These are phyloP conservation scores for Coptodon rendalli DNA, from an alignment of 2,113 vertebrate genomes.

Conservation along the genomic window DNA sequence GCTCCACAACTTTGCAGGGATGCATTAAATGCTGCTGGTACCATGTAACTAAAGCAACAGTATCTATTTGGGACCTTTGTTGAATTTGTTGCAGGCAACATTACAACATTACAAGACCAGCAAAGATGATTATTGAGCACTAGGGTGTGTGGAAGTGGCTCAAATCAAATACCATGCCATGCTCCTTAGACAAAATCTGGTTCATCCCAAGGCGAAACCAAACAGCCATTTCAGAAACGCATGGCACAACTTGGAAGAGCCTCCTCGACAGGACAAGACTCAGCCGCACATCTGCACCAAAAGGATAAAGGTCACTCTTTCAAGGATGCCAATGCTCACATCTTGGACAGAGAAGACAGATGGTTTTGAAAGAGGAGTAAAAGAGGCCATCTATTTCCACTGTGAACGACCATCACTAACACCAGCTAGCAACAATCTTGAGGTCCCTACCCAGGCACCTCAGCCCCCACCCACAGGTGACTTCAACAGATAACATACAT, in stretches of 20 bases:
- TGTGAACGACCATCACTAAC: neutral
- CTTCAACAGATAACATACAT: neutral
- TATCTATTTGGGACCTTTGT: neutral
- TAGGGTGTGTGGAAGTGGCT: neutral
- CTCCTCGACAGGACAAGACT: neutral
- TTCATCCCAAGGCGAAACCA: neutral
- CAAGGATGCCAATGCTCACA: neutral
- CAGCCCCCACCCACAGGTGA: neutral
- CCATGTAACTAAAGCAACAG: neutral
- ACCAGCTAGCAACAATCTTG: neutral
- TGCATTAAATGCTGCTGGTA: neutral
- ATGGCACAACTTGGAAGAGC: neutral
- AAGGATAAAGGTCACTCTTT: neutral
- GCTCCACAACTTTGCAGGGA: neutral
- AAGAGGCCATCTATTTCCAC: neutral
- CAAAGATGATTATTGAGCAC: neutral
- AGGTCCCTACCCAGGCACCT: neutral
- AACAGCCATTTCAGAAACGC: neutral
- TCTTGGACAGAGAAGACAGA: neutral
- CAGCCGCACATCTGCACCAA: neutral
- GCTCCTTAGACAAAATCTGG: neutral
- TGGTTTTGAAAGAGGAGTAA: neutral
- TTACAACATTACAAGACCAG: neutral
- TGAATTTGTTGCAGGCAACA: neutral
- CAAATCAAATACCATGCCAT: fast-evolving